Conservation (phyloP, 1,140 invertebrate genomes). For the Kradibia gibbosae region DNA sequence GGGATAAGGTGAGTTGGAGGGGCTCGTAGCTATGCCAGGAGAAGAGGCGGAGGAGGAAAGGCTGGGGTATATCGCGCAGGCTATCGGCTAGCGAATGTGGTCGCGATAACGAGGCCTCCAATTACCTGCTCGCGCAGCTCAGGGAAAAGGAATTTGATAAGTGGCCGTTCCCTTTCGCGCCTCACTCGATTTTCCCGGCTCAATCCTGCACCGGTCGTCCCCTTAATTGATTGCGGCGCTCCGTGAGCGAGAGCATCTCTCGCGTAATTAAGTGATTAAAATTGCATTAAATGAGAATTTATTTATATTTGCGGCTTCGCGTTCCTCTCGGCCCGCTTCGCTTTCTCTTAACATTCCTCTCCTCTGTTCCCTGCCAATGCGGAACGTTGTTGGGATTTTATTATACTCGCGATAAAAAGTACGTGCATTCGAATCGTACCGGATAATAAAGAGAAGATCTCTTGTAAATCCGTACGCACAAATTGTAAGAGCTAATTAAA, state of each 20-base stretch:
- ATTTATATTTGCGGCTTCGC: slow-evolving; percentile 13
- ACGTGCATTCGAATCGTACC: not conserved
- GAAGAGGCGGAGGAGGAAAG: not conserved
- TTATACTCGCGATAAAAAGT: not conserved
- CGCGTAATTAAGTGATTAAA: slow-evolving; percentile 41
- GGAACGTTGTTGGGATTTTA: not conserved
- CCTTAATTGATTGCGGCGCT: slow-evolving; percentile 19
- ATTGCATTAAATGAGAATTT: slow-evolving; percentile 33
- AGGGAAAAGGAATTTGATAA: slow-evolving; percentile 7
- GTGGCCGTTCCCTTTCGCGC: not conserved
- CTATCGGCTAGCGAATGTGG: not conserved
- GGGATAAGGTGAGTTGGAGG: not conserved
- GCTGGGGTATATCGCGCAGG: slow-evolving; percentile 5
- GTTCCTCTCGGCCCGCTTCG: not conserved
- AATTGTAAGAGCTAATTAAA: slow-evolving; percentile 5
- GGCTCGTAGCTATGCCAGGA: not conserved
- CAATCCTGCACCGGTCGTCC: not conserved
- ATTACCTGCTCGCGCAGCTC: slow-evolving; percentile 5
- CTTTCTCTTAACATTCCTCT: not conserved
- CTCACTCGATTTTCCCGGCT: slow-evolving; percentile 23
- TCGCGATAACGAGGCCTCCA: slow-evolving; percentile 44
- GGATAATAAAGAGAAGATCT: not conserved
- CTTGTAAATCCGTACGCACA: not conserved
- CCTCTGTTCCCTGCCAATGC: not conserved
- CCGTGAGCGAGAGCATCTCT: not conserved